These are phyloP conservation scores for Pipra filicauda DNA, from an alignment of 2,113 vertebrate genomes.

Conservation along the genomic window DNA sequence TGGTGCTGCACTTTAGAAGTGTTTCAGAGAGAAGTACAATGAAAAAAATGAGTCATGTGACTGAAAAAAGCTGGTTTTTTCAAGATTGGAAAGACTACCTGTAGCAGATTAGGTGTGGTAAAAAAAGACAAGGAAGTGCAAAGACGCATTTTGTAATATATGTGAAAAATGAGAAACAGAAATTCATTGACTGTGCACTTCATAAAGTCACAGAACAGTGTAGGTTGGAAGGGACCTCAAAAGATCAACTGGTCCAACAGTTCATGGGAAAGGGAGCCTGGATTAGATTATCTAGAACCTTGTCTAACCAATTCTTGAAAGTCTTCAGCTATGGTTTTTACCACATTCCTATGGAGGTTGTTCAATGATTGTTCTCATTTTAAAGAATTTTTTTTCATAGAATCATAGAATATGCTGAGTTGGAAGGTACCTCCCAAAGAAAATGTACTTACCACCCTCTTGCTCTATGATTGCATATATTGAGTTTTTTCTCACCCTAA, in stretches of 20 bases:
- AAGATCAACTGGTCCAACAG: not conserved
- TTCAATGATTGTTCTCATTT: not conserved
- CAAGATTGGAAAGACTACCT: not conserved
- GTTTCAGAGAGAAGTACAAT: not conserved
- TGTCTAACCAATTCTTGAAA: not conserved
- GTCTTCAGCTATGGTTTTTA: not conserved
- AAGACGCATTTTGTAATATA: not conserved
- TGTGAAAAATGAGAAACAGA: not conserved
- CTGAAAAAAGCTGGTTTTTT: not conserved
- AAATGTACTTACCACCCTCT: not conserved
- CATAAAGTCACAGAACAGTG: not conserved
- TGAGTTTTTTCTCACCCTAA: not conserved
- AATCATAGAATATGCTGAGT: not conserved
- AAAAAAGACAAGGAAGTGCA: not conserved
- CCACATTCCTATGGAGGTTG: not conserved
- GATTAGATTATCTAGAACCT: not conserved
- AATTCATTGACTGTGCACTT: not conserved
- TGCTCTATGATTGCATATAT: rapidly evolving
- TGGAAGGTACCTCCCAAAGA: not conserved
- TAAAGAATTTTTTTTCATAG: rapidly evolving
- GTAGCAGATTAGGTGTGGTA: not conserved
- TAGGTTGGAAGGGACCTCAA: not conserved
- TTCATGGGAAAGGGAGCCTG: not conserved
- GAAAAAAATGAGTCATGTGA: not conserved
- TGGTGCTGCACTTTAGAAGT: not conserved